Conservation (phyloP, 2,797 vertebrate species). For the Sebastes steindachneri region DNA sequence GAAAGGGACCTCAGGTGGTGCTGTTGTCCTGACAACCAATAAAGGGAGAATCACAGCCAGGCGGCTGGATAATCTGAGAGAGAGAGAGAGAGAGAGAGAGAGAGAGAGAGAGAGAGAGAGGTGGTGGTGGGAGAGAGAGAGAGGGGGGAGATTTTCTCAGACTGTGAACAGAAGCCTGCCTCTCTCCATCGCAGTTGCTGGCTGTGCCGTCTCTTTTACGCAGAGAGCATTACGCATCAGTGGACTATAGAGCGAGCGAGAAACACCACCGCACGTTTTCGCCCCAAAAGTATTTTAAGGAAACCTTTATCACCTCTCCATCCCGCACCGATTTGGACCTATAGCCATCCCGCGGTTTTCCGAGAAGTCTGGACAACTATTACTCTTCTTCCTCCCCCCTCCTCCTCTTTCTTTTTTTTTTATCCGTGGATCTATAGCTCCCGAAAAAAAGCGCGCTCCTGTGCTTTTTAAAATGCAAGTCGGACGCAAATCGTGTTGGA, state of each 20-base stretch:
- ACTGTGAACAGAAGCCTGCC: conserved; percentile 57
- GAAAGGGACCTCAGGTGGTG: conserved; percentile 84
- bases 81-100: conserved; percentile 51
- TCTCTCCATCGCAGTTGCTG: conserved; percentile 55
- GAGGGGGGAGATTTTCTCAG: conserved; percentile 68
- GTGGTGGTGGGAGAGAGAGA: conserved; percentile 12
- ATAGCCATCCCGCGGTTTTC: conserved; percentile 13
- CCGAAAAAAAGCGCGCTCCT: conserved; percentile 41
- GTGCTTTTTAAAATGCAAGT: conserved; percentile 84
- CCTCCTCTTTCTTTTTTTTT: neutral
- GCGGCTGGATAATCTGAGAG: conserved; percentile 72
- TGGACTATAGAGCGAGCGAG: conserved; percentile 48
- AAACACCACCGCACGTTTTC: neutral
- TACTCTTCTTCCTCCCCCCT: neutral
- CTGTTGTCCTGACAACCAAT: conserved; percentile 90
- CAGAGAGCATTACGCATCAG: conserved; percentile 59
- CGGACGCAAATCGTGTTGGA: conserved; percentile 92
- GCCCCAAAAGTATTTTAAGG: conserved; percentile 19
- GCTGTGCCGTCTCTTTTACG: conserved; percentile 61
- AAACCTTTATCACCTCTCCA: neutral
- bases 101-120: conserved; percentile 45
- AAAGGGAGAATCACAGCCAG: conserved; percentile 81
- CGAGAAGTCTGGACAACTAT: conserved; percentile 64
- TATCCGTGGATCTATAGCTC: conserved; percentile 63
- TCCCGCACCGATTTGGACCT: conserved; percentile 52